Evolutionary conservation across 2,113 vertebrate species (phyloP), one percentile per base, ranked within the genome.

Genomic region (Jaculus jaculus): DNA sequence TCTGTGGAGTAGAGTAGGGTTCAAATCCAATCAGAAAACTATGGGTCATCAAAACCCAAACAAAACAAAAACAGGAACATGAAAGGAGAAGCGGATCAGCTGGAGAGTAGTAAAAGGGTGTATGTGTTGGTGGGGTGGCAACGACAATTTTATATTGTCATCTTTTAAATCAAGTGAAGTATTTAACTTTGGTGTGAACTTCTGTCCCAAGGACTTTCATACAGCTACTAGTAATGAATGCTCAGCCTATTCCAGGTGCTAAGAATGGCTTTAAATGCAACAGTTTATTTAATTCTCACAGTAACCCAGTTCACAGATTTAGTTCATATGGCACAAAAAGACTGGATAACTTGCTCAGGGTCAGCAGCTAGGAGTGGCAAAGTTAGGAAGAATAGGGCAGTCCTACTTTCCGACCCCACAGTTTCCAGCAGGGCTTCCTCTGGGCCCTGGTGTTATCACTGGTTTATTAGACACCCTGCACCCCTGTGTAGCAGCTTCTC

Each of bases 401-500:
- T 61, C 89, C 23, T 88, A 15, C 4, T 66, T 93, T n/a, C 69
- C 72, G 61, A 77, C 69, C 24, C n/a, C 28, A 20, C 1, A 17
- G 0, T 66, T 78, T 91, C 71, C 18, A 32, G 39, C 30, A 24
- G 0, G 15, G n/a, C 24, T 82, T 95, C n/a, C 85, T 58, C 12
- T 54, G 83, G 61, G 83, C 61, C 23, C 13, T 5, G 32, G 34
- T 47, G n/a, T 39, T 82, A 51, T 79, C 26, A 30, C 42, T 28
- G 66, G 3, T 94, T 93, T 83, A 37, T 87, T 61, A 63, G 89
- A 75, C 88, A 51, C 34, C 1, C 68, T 61, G 72, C 75, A 63
- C 89, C 93, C 21, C 74, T 77, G 87, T 69, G 89, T 68, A 78
- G 84, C 13, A 93, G 37, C 30, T 60, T 68, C 94, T 66, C 26